A percentile compares a stretch with the other conserved stretches of the same genome.
phyloP scores from a whole-genome alignment of 2,113 vertebrate genomes.

The Puffinus mauretanicus region DNA sequence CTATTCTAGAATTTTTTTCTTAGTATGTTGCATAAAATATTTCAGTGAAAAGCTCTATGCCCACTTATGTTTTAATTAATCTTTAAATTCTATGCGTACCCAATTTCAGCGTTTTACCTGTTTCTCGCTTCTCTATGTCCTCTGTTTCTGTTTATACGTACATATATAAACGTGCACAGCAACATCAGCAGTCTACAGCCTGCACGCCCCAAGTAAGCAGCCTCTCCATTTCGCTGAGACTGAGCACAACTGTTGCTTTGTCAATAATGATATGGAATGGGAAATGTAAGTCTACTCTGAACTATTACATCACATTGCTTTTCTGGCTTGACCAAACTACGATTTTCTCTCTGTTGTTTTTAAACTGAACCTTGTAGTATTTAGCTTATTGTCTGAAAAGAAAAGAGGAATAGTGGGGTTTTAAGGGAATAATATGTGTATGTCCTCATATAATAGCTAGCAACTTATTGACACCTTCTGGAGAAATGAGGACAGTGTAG shows the following conservation, averaged over 20 bases:
- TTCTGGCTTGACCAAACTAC: neutral
- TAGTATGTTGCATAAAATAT: neutral
- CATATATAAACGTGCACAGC: accelerated
- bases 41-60: neutral
- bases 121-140: neutral
- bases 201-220: accelerated
- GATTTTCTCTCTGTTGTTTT: neutral
- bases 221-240: accelerated
- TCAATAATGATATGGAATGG: accelerated
- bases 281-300: neutral
- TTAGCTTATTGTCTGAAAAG: neutral
- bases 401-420: neutral
- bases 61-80: accelerated
- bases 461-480: neutral
- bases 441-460: neutral
- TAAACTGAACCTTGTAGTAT: accelerated
- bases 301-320: neutral
- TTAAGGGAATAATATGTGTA: neutral
- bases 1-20: neutral
- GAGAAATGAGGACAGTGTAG: neutral
- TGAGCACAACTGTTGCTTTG: neutral
- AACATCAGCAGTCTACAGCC: neutral
- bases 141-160: neutral
- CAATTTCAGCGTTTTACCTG: neutral
- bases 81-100: accelerated